phyloP scores from a whole-genome alignment of 1,140 invertebrate species.

The Drosophila tristis region DNA sequence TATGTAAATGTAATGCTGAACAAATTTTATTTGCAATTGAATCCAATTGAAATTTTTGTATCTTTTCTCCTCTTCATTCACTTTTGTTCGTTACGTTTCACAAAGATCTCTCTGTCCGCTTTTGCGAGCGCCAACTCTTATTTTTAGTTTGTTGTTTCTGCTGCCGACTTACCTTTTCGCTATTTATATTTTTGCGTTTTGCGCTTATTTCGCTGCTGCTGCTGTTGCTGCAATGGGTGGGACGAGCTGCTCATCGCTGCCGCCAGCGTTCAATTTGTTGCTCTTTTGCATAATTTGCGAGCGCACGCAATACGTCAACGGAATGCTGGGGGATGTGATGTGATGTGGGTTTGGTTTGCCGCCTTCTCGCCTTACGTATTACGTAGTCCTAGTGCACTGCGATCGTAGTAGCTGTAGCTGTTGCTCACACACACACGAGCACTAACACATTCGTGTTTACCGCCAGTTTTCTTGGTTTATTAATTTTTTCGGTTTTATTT shows the following conservation, averaged over 20 bases:
- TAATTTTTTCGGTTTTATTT: slow-evolving; percentile 53
- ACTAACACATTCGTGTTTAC: slow-evolving; percentile 39
- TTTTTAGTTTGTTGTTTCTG: slow-evolving; percentile 40
- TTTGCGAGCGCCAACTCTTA: slow-evolving; percentile 35
- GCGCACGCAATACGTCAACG: slow-evolving; percentile 48
- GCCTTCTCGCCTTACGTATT: slow-evolving; percentile 56
- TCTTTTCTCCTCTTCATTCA: slow-evolving; percentile 4
- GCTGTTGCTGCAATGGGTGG: slow-evolving; percentile 45
- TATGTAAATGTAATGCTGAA: slow-evolving; percentile 65
- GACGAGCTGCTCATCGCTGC: slow-evolving; percentile 36
- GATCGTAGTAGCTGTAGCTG: slow-evolving; percentile 43
- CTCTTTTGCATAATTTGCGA: slow-evolving; percentile 75
- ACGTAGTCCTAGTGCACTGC: slow-evolving; percentile 49
- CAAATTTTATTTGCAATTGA: slow-evolving; percentile 67
- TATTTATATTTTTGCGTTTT: slow-evolving; percentile 65
- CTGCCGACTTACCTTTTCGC: slow-evolving; percentile 62
- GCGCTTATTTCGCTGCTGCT: slow-evolving; percentile 52
- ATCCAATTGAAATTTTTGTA: slow-evolving; percentile 66
- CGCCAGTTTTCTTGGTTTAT: slow-evolving; percentile 44
- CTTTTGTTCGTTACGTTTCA: slow-evolving; percentile 10
- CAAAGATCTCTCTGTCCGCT: slow-evolving; percentile 18
- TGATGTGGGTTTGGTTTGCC: slow-evolving; percentile 37
- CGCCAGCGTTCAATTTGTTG: slow-evolving; percentile 63
- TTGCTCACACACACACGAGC: slow-evolving; percentile 14
- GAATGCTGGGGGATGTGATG: slow-evolving; percentile 13